A percentile compares a stretch with the other conserved stretches of the same genome.
These are phyloP conservation scores for Triops longicaudatus DNA, from an alignment of 1,140 invertebrate genomes.

Conservation along the genomic window DNA sequence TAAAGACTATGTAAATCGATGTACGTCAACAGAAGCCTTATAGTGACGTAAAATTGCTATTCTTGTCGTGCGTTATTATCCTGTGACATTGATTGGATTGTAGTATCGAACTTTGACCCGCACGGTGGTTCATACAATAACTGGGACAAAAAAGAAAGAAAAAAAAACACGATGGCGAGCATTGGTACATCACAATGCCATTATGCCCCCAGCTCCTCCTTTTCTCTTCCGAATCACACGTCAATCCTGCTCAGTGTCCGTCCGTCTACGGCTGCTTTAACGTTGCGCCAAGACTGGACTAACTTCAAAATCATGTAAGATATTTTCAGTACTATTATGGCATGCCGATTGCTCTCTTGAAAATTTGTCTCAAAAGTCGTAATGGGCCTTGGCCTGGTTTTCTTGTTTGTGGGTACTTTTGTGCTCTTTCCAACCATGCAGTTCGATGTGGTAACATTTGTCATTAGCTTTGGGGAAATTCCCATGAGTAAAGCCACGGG, in stretches of 20 bases:
- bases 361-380: not conserved
- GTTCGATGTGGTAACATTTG: not conserved
- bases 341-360: not conserved
- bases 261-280: not conserved
- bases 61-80: not conserved
- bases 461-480: slow-evolving; percentile 2
- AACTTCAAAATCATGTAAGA: not conserved
- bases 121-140: not conserved
- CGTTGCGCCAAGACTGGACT: not conserved
- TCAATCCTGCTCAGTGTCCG: not conserved
- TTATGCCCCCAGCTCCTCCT: not conserved
- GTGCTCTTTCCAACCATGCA: not conserved
- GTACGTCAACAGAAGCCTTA: not conserved
- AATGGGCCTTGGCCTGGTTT: not conserved
- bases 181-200: not conserved
- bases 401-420: not conserved
- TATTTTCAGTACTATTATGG: not conserved
- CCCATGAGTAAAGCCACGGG: not conserved
- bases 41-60: no score
- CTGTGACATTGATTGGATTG: not conserved
- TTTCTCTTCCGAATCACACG: not conserved
- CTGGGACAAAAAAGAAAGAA: no score
- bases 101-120: not conserved
- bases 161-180: no score
- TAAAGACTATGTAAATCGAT: not conserved